These are phyloP conservation scores for Antigone vipio DNA, from an alignment of 2,113 vertebrate species.

Conservation along the genomic window DNA sequence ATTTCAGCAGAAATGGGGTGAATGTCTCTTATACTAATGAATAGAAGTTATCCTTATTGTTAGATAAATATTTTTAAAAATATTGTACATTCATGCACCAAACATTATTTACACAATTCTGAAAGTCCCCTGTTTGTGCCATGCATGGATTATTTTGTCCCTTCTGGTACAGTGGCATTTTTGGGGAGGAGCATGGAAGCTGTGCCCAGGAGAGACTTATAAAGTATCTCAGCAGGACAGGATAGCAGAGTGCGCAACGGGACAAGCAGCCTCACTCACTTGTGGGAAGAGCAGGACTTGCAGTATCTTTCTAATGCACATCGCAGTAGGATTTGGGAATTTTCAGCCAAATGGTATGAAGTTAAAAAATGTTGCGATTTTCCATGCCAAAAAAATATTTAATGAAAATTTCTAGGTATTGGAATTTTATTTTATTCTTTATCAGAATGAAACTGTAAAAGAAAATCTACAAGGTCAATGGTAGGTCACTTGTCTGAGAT, in stretches of 20 bases:
- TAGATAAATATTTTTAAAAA: background rate
- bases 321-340: background rate
- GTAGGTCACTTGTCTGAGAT: background rate
- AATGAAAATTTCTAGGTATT: background rate
- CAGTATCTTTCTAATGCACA: background rate
- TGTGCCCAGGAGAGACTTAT: accelerated
- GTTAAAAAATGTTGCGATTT: background rate
- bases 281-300: background rate
- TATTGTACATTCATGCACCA: background rate
- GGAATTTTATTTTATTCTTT: background rate
- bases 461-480: background rate
- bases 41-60: background rate
- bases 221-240: background rate
- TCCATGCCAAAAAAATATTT: background rate
- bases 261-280: background rate
- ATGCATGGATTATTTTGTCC: background rate
- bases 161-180: background rate
- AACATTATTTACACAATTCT: background rate
- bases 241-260: background rate
- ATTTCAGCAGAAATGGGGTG: background rate
- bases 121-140: background rate
- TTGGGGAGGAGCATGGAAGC: background rate
- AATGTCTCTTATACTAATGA: background rate
- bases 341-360: background rate
- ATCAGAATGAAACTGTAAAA: background rate